Evolutionary conservation across 2,888 invertebrate genomes (phyloP).

Genomic region (Chironomus riparius): DNA sequence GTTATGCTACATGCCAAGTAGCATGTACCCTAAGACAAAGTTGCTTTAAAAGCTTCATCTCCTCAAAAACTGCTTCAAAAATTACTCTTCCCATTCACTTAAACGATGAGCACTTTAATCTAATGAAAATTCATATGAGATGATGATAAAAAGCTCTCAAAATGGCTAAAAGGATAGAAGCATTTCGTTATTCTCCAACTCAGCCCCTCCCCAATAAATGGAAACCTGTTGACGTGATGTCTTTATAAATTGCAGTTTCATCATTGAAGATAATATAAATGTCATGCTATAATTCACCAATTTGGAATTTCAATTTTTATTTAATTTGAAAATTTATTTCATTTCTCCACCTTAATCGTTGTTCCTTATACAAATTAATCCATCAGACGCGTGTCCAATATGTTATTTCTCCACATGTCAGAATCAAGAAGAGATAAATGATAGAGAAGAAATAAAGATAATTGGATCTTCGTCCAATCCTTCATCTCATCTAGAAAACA

Average conservation of each 20-base stretch:
- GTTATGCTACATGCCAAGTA: no score
- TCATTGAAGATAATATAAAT: not conserved
- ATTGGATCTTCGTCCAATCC: no score
- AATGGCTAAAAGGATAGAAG: no score
- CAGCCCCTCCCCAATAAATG: not conserved
- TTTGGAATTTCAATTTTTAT: not conserved
- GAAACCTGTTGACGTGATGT: conserved; percentile 24
- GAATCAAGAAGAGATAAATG: not conserved
- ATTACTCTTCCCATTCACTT: not conserved
- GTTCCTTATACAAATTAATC: conserved; percentile 16
- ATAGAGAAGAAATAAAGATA: no score
- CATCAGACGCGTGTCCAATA: conserved; percentile 22
- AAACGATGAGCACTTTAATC: not conserved
- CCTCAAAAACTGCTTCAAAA: no score
- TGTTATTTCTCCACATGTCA: not conserved
- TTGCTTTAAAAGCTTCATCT: no score
- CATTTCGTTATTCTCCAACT: not conserved
- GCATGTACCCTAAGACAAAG: no score
- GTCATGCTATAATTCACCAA: not conserved
- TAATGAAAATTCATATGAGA: conserved; percentile 2
- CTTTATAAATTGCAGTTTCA: not conserved
- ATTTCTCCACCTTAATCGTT: not conserved
- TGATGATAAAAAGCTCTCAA: not conserved
- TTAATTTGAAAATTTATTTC: not conserved
- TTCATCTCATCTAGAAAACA: no score